Base-by-base conservation (phyloP, 2,113 vertebrate species). In the Ceyx melanurus region DNA sequence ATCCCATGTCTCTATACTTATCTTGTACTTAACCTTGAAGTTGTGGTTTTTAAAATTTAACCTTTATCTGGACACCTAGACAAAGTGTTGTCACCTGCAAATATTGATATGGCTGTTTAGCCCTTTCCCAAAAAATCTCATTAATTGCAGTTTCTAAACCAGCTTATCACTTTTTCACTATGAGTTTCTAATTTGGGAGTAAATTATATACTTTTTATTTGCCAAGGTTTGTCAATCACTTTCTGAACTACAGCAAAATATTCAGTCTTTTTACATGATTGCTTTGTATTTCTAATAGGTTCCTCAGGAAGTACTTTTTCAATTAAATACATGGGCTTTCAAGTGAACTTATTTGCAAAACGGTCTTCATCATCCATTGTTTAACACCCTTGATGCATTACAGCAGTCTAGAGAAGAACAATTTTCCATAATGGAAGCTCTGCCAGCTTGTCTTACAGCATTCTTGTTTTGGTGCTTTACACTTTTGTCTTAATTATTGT, bases 281-380 rank as follows among this genome's bases (percentile, higher is more conserved):
- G 68, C 31, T 92, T 92, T 73, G 31, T 92, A 85, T 91, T 83
- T 45, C 43, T 92, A 92, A 91, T 77, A 88, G 29, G 48, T 85
- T 93, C 68, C 61, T 57, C 25, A 23, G 89, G 76, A 93, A 96
- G 89, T 88, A 80, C 4, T 64, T 92, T 90, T 96, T 87, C 68
- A 85, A 31, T 74, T 66, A 89, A 91, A 93, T 56, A 57, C 40
- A 42, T 33, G 4, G 25, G 31, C 64, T 94, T 93, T 74, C 75
- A 58, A 87, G 50, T 51, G 29, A 85, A 89, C 31, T 87, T 93
- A 67, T 77, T 91, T 81, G 71, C 6, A 1, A 80, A 92, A 76
- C 42, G 8, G 25, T 56, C 87, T 67, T 87, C 79, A 80, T 62
- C 35, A 65, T 53, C 58, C 28, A 33, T 57, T 89, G 46, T 82